phyloP scores from a whole-genome alignment of 2,888 invertebrate species.

The Rhagonycha lutea region DNA sequence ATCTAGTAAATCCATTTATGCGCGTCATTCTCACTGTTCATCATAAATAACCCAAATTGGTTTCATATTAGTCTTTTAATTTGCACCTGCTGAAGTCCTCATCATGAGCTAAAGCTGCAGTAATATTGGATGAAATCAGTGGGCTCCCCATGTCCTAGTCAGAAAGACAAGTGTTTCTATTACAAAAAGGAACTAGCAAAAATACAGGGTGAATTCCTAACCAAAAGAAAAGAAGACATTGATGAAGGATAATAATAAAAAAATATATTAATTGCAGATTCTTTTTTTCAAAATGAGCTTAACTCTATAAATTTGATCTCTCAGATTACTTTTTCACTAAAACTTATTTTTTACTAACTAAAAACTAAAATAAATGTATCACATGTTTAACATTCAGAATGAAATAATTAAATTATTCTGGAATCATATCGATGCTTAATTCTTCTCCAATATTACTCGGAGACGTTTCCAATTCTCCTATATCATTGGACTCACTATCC shows the following conservation, averaged over 20 bases:
- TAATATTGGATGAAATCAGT: too few relatives aligned
- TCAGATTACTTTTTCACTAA: not conserved
- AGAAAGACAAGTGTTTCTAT: too few relatives aligned
- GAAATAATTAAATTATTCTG: constrained; percentile 51
- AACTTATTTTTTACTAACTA: not conserved
- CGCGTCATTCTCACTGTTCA: too few relatives aligned
- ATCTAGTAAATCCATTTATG: too few relatives aligned
- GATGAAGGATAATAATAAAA: not conserved
- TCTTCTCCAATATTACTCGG: constrained; percentile 83
- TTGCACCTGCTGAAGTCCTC: too few relatives aligned
- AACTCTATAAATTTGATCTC: not conserved
- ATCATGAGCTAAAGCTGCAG: too few relatives aligned
- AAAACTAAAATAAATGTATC: not conserved
- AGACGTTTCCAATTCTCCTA: constrained; percentile 76
- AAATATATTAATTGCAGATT: not conserved
- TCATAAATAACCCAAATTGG: too few relatives aligned
- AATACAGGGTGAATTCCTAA: too few relatives aligned
- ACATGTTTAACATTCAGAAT: not conserved
- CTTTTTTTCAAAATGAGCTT: not conserved
- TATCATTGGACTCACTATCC: constrained; percentile 85
- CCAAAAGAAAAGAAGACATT: too few relatives aligned
- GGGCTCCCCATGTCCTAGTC: too few relatives aligned
- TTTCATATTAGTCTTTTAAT: too few relatives aligned
- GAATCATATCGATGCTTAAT: constrained; percentile 69
- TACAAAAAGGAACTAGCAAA: too few relatives aligned